Evolutionary conservation across 2,888 invertebrate species (phyloP).

Genomic region (Heliconius aoede): DNA sequence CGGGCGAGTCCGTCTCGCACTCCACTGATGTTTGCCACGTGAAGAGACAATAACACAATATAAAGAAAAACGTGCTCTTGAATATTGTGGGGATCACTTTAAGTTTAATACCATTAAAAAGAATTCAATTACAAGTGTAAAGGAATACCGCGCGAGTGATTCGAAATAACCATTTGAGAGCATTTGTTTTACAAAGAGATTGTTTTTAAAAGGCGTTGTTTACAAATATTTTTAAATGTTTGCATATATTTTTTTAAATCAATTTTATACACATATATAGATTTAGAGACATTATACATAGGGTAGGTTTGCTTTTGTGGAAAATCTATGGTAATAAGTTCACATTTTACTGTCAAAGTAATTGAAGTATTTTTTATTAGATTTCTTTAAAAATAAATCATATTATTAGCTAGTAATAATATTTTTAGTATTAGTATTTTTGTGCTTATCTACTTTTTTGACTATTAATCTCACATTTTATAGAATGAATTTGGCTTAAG

Average conservation of each 20-base stretch:
- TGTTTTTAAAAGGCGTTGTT: neutral
- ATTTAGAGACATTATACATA: no score
- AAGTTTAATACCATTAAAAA: neutral
- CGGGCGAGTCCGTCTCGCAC: neutral
- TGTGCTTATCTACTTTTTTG: no score
- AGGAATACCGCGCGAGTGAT: conserved; percentile 12
- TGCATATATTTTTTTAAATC: neutral
- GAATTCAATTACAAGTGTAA: conserved; percentile 25
- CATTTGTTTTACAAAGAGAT: conserved; percentile 7
- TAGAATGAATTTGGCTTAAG: no score
- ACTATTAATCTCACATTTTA: no score
- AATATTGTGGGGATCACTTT: neutral
- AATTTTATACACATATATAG: neutral
- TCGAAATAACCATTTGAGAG: neutral
- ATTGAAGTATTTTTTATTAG: no score
- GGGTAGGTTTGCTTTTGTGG: no score
- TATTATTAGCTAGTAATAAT: no score
- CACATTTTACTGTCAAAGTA: neutral
- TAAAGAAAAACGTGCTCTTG: neutral
- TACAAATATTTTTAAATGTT: neutral
- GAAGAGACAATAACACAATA: neutral
- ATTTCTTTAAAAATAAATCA: no score
- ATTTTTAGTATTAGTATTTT: no score
- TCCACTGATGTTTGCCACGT: neutral
- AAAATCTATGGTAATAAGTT: neutral